Evolutionary conservation across 2,888 invertebrate genomes (phyloP), one percentile per base, ranked within the genome.

Genomic region (Hybos culiciformis): DNA sequence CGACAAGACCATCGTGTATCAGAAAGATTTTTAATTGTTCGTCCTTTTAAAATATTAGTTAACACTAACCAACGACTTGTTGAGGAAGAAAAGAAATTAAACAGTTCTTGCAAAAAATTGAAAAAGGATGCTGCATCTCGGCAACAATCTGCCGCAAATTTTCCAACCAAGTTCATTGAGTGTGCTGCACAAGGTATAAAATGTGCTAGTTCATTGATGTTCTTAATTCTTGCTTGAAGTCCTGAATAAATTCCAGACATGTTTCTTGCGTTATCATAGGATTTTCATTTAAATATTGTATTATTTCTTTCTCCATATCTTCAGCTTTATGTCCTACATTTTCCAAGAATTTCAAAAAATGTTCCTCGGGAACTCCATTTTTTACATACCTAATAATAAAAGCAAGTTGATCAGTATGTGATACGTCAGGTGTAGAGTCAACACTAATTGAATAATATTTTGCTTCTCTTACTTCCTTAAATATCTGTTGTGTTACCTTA

Each of bases 271-370:
- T 29, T 29, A 29, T 29, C 29, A 29, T 29, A 29, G 29, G 7
- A 32, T 32, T 32, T 32, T 32, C 32, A 15, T 14, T 32, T 32
- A 32, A 32, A 32, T n/a, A 32, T 32, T 32, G n/a, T 32, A 32
- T 32, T n/a, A 32, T 32, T 32, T 32, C 32, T 7, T 9, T 23
- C 23, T 23, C 23, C 6, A 23, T 37, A 11, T 41, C 33, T 41
- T 29, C 29, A 29, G 29, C 29, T 29, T 41, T 41, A 38, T 41
- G 44, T 3, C 38, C 38, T 4, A 20, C 15, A 37, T 37, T 41
- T 15, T 18, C 12, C n/a, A 41, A 23, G 32, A 32, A 44, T 6
- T n/a, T 33, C 6, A 29, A 29, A 29, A 29, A 29, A 29, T 29
- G 29, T 29, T 29, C 29, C 29, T 29, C 29, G 29, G 29, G 29